phyloP scores from a whole-genome alignment of 2,888 invertebrate species.

The Acholoe squamosa region DNA sequence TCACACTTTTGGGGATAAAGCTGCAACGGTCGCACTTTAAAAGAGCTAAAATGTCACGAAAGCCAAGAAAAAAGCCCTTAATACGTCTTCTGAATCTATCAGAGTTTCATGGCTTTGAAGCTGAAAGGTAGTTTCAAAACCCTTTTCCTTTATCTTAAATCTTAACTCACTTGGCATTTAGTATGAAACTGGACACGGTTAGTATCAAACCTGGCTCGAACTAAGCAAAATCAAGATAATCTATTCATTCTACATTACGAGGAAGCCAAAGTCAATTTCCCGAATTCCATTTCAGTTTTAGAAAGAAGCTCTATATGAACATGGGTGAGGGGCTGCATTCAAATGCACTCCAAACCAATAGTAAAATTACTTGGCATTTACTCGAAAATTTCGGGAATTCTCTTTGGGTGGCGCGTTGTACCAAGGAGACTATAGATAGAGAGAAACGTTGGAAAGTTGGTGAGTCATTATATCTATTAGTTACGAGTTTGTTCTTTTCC shows the following conservation, averaged over 20 bases:
- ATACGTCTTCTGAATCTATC: neutral
- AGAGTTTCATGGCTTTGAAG: neutral
- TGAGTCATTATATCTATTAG: neutral
- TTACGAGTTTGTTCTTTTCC: too few relatives aligned
- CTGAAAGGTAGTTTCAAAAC: neutral
- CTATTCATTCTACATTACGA: neutral
- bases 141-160: neutral
- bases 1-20: neutral
- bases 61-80: too few relatives aligned
- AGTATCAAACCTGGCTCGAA: neutral
- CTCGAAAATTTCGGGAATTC: constrained; percentile 56
- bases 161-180: neutral
- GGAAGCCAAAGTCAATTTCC: neutral
- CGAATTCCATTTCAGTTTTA: neutral
- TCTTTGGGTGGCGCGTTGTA: neutral
- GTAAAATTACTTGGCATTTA: constrained; percentile 7
- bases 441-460: constrained; percentile 8
- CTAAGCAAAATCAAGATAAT: neutral
- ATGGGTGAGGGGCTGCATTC: constrained; percentile 25
- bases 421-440: neutral
- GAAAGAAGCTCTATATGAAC: neutral
- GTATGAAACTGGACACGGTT: constrained; percentile 10
- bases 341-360: constrained; percentile 35
- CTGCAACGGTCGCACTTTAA: too few relatives aligned
- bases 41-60: too few relatives aligned